Conservation (phyloP, 2,797 vertebrate genomes). For the Thripadectes ignobilis region DNA sequence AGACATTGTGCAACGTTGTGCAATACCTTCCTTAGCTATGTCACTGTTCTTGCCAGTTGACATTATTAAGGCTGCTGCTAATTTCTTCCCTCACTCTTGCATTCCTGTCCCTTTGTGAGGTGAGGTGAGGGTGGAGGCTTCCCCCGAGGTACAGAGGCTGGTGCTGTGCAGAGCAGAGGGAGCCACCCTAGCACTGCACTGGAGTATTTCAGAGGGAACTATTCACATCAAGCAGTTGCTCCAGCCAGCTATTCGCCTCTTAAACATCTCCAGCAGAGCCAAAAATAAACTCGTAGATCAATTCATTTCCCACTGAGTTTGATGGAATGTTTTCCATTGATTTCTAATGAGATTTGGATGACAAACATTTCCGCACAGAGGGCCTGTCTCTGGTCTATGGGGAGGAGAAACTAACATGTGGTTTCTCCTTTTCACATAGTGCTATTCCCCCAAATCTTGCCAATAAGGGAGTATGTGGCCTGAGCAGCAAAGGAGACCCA, state of each 20-base stretch:
- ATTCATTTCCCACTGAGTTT: neutral
- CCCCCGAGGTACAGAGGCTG: neutral
- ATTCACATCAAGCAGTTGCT: neutral
- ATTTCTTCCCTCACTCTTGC: neutral
- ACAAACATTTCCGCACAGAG: conserved; percentile 7
- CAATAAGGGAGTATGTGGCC: neutral
- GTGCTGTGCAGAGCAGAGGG: accelerated
- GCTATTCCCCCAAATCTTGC: neutral
- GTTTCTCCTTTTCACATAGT: neutral
- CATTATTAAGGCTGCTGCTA: conserved; percentile 29
- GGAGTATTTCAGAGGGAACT: neutral
- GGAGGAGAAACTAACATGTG: neutral
- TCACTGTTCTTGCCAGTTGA: conserved; percentile 35
- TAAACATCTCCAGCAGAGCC: neutral
- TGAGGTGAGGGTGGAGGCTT: neutral
- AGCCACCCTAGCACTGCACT: neutral
- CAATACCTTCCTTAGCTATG: conserved; percentile 36
- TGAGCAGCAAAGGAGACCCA: neutral
- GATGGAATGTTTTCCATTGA: conserved; percentile 37
- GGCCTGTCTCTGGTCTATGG: neutral
- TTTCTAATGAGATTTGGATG: conserved; percentile 39
- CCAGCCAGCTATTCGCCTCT: neutral
- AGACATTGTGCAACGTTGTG: conserved; percentile 17
- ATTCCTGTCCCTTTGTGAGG: neutral
- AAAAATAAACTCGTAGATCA: conserved; percentile 38